Conservation (phyloP, 1,140 invertebrate genomes). For the Drosophila kurseongensis region DNA sequence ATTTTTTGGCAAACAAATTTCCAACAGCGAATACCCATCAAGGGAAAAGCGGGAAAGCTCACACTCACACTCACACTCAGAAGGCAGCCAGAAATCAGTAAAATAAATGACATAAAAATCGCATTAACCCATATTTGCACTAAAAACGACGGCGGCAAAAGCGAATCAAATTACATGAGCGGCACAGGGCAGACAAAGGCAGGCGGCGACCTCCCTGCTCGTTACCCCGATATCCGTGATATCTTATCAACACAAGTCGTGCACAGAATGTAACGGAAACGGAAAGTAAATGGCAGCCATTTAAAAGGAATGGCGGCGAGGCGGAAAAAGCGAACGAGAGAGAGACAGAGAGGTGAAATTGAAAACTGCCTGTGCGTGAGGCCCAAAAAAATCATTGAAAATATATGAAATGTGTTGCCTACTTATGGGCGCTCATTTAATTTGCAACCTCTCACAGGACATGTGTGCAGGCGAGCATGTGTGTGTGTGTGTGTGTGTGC, state of each 20-base stretch:
- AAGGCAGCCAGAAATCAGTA: constrained; percentile 33
- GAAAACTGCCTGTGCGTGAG: constrained; percentile 14
- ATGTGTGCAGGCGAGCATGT: background rate
- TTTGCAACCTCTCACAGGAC: constrained; percentile 34
- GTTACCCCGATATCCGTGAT: constrained; percentile 51
- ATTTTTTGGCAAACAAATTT: constrained; percentile 6
- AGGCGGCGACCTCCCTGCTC: background rate
- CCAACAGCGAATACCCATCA: constrained; percentile 17
- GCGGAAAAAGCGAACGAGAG: background rate
- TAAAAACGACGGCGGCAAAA: constrained; percentile 55
- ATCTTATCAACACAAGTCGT: constrained; percentile 75
- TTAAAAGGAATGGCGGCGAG: constrained; percentile 23
- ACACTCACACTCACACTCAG: background rate
- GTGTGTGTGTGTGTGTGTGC: background rate
- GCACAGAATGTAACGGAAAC: constrained; percentile 78
- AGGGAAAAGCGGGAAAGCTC: background rate
- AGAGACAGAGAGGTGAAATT: background rate
- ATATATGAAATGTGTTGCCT: constrained; percentile 53
- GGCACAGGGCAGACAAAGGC: constrained; percentile 35
- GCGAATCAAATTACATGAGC: constrained; percentile 72
- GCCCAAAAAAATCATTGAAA: constrained; percentile 38
- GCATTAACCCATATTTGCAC: constrained; percentile 80
- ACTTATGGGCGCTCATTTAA: constrained; percentile 58
- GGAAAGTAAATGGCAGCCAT: constrained; percentile 77
- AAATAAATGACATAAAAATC: constrained; percentile 82